A percentile compares a stretch with the other conserved stretches of the same genome.
These are phyloP conservation scores for Fragum whitleyi DNA, from an alignment of 2,888 invertebrate genomes.

Conservation along the genomic window DNA sequence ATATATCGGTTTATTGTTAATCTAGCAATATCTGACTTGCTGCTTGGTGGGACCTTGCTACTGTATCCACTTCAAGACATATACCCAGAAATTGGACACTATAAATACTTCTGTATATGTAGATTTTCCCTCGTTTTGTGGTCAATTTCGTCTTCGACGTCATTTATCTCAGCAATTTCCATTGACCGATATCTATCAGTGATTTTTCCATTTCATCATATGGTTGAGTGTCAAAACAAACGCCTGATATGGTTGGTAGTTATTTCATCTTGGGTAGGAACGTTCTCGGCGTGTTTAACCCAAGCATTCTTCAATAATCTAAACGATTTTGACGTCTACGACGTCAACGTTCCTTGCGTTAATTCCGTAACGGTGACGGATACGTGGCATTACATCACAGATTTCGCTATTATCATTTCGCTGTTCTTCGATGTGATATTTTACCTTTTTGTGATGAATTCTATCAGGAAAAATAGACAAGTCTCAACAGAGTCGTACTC, in stretches of 20 bases:
- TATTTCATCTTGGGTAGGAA: not conserved
- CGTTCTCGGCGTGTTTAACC: not conserved
- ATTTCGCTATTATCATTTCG: not conserved
- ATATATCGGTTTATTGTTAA: slow-evolving; percentile 8
- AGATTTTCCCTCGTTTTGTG: not conserved
- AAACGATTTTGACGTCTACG: not conserved
- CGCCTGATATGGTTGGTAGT: not conserved
- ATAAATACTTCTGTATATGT: slow-evolving; percentile 22
- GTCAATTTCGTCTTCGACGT: not conserved
- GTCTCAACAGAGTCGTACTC: not conserved
- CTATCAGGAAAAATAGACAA: not conserved
- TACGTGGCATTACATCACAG: not conserved
- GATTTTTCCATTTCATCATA: not conserved
- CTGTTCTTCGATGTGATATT: not conserved
- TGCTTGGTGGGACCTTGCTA: not conserved
- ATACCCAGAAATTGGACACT: not conserved
- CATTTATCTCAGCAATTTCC: not conserved
- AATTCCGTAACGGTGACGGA: not conserved
- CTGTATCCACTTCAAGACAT: not conserved
- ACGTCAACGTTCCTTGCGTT: not conserved
- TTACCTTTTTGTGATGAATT: not conserved
- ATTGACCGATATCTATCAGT: slow-evolving; percentile 2
- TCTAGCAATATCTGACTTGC: slow-evolving; percentile 5
- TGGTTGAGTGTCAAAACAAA: not conserved
- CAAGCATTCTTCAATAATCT: not conserved